Percentiles rank a stretch among this genome's conserved stretches.
Conservation (phyloP, 2,797 vertebrate species). For the Sebastes reedi region DNA sequence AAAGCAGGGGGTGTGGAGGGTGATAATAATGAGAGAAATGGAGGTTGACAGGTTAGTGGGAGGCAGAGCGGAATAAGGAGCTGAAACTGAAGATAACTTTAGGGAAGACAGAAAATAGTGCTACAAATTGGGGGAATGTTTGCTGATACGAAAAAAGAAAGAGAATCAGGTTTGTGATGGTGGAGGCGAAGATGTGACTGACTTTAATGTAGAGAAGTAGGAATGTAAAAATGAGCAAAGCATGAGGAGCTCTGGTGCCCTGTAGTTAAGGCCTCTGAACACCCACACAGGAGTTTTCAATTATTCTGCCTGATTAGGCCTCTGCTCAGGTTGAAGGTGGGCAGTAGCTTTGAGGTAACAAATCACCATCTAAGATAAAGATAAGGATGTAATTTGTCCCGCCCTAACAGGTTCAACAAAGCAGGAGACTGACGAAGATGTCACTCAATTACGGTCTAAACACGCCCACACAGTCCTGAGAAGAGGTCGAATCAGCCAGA, state of each 20-base stretch:
- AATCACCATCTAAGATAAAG: neutral
- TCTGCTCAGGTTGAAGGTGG: neutral
- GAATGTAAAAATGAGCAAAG: neutral
- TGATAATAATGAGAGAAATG: neutral
- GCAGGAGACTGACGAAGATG: neutral
- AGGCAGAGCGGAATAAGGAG: neutral
- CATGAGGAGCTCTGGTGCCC: neutral
- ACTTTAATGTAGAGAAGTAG: neutral
- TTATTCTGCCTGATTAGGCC: neutral
- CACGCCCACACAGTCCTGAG: too few relatives aligned
- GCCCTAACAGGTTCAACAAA: neutral
- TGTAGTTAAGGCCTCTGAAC: neutral
- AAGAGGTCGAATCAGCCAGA: neutral
- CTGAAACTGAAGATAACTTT: slow-evolving; percentile 5
- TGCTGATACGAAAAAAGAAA: neutral
- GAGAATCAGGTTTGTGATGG: neutral
- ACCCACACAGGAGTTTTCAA: neutral
- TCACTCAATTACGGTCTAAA: too few relatives aligned
- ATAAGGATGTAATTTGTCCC: neutral
- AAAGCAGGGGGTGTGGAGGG: neutral
- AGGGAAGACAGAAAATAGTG: neutral
- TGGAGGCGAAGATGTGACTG: neutral
- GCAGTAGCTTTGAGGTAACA: neutral
- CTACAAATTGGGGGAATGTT: neutral
- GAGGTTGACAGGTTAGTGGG: neutral